Conservation (phyloP, 2,888 invertebrate genomes). For the Julus scanicus region DNA sequence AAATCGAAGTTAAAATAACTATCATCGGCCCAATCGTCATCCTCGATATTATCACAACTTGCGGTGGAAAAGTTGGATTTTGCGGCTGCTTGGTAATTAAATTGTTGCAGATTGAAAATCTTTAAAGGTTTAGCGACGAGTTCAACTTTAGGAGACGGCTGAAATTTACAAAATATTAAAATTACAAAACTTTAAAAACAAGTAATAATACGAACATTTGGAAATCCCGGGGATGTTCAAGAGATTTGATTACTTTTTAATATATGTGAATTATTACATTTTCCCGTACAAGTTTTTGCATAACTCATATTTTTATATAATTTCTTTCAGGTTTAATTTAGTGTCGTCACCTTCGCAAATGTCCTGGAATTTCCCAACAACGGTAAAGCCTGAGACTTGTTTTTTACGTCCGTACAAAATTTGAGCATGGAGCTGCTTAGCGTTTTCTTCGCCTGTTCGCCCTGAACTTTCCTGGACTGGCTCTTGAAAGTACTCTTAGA, state of each 20-base stretch:
- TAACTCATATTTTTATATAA: background rate
- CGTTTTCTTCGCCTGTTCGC: background rate
- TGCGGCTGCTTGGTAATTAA: background rate
- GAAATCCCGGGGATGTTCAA: too few species aligned
- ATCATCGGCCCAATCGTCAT: background rate
- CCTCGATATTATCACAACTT: background rate
- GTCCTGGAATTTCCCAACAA: background rate
- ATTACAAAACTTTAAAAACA: too few species aligned
- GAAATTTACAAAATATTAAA: background rate
- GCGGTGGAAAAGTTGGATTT: background rate
- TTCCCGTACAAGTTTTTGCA: too few species aligned
- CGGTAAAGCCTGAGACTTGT: background rate
- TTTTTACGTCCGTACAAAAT: background rate
- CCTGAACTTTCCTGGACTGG: background rate
- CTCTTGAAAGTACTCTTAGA: background rate
- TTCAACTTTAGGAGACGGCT: background rate
- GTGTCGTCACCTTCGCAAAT: background rate
- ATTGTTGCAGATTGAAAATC: background rate
- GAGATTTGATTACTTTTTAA: background rate
- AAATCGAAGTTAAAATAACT: background rate
- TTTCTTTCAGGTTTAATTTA: background rate
- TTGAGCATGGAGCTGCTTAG: background rate
- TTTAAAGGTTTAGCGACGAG: background rate
- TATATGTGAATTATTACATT: too few species aligned
- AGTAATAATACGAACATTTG: too few species aligned